phyloP scores from a whole-genome alignment of 2,113 vertebrate genomes.

The Limanda limanda region DNA sequence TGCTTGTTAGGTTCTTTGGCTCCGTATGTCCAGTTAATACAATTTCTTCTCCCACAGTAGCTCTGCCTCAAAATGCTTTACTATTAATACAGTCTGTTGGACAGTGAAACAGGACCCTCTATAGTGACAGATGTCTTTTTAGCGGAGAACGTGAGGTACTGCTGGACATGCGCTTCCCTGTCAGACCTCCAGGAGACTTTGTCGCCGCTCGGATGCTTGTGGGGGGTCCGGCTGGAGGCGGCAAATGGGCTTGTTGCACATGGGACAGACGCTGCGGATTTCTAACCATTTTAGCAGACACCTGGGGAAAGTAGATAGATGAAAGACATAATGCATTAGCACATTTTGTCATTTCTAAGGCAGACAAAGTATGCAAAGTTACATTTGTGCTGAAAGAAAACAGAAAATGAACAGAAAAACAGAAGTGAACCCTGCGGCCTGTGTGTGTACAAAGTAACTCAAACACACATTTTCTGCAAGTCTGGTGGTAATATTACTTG shows the following conservation, averaged over 20 bases:
- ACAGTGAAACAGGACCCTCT: constrained; percentile 17
- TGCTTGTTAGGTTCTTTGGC: constrained; percentile 4
- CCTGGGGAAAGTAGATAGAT: constrained; percentile 60
- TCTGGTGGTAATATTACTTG: too few species aligned
- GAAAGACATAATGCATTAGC: neutral
- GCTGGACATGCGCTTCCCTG: constrained; percentile 14
- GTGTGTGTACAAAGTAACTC: too few species aligned
- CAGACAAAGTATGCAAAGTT: neutral
- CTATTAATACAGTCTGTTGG: constrained; percentile 22
- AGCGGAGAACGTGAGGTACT: constrained; percentile 1
- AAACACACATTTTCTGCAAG: too few species aligned
- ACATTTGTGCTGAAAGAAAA: neutral
- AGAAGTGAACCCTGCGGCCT: neutral
- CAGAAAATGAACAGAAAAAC: neutral
- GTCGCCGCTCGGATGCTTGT: constrained; percentile 58
- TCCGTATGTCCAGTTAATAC: neutral
- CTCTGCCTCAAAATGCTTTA: constrained; percentile 35
- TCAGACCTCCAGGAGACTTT: constrained; percentile 77
- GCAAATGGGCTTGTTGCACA: constrained; percentile 85
- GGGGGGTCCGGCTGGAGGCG: constrained; percentile 64
- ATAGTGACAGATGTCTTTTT: constrained; percentile 1
- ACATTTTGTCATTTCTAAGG: neutral
- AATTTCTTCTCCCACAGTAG: constrained; percentile 5
- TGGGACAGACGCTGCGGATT: constrained; percentile 85
- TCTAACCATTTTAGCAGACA: constrained; percentile 87